A percentile compares a stretch with the other conserved stretches of the same genome.
These are phyloP conservation scores for Micromesistius poutassou DNA, from an alignment of 2,797 vertebrate species.

Conservation along the genomic window DNA sequence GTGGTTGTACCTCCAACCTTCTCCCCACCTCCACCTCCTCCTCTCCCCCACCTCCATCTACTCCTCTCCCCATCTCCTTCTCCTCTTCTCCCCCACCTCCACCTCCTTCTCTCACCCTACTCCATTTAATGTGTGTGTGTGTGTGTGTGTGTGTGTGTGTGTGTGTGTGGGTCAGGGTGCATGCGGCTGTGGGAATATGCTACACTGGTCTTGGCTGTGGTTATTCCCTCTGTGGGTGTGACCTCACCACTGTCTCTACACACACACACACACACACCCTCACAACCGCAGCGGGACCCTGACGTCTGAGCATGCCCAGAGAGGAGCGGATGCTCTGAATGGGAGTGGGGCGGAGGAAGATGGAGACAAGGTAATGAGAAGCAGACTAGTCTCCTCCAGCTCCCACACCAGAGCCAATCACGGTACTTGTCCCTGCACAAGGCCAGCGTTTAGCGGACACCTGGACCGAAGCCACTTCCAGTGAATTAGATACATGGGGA, in stretches of 20 bases:
- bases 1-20: too few relatives aligned
- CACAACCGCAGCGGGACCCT: not conserved
- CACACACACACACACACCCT: not conserved
- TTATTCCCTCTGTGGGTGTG: not conserved
- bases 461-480: too few relatives aligned
- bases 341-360: not conserved
- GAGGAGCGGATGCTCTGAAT: not conserved
- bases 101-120: too few relatives aligned
- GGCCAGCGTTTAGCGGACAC: too few relatives aligned
- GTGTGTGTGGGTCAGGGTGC: not conserved
- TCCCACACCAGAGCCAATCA: not conserved
- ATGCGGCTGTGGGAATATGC: not conserved
- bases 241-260: not conserved
- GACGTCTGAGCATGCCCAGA: not conserved
- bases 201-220: not conserved
- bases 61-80: too few relatives aligned
- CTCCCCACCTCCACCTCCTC: too few relatives aligned
- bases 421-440: too few relatives aligned
- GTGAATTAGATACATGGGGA: too few relatives aligned
- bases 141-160: slow-evolving; percentile 6
- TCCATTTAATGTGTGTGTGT: not conserved
- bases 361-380: not conserved
- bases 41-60: too few relatives aligned
- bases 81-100: too few relatives aligned
- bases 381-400: too few relatives aligned